Conservation (phyloP, 2,113 vertebrate genomes). For the Pandion haliaetus region DNA sequence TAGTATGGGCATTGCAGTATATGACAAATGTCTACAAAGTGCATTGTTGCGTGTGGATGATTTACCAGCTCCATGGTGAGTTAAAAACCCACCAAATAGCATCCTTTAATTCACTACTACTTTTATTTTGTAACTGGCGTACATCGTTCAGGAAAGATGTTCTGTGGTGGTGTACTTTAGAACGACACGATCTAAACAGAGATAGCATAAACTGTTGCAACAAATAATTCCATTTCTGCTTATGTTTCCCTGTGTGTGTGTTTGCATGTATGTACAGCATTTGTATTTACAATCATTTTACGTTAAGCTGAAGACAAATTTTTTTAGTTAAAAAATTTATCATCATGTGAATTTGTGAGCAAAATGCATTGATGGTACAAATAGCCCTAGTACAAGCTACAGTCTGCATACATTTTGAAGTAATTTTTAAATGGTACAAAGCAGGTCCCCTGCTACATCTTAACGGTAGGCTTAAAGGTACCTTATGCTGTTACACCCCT, state of each 20-base stretch:
- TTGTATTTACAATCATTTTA: background rate
- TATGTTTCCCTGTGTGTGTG: background rate
- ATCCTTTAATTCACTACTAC: background rate
- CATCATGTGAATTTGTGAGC: background rate
- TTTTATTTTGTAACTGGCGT: background rate
- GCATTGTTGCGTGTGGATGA: background rate
- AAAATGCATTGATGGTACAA: background rate
- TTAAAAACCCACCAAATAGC: background rate
- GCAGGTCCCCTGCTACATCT: background rate
- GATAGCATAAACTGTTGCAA: background rate
- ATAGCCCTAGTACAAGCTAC: background rate
- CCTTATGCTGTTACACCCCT: background rate
- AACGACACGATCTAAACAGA: background rate
- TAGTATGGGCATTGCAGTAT: slow-evolving; percentile 71
- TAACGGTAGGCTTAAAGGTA: background rate
- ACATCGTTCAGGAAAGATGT: background rate
- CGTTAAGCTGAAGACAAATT: background rate
- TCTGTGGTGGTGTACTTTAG: background rate
- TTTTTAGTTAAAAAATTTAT: background rate
- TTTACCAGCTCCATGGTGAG: background rate
- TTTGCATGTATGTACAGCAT: background rate
- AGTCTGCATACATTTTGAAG: background rate
- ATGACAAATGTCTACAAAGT: slow-evolving; percentile 43
- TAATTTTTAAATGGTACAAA: background rate
- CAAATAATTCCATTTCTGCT: background rate